A percentile compares a stretch with the other conserved stretches of the same genome.
phyloP scores from a whole-genome alignment of 53 echinoderm and acorn worm species.

The Astropecten irregularis region DNA sequence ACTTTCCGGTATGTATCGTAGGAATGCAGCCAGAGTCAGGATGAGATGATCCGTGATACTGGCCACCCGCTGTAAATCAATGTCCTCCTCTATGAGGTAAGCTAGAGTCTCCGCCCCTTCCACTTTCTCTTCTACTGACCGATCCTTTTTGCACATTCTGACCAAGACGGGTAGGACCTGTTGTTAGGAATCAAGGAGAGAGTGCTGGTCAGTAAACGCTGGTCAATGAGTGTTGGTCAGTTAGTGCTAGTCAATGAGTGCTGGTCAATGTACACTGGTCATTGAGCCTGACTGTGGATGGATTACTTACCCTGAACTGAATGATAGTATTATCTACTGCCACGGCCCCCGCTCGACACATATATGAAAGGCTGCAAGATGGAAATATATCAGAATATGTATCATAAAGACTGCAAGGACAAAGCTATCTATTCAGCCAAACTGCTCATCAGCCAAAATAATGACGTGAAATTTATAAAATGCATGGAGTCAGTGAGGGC shows the following conservation, averaged over 20 bases:
- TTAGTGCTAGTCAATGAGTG: no score
- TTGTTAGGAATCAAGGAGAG: background rate
- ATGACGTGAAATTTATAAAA: no score
- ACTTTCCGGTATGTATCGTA: constrained; percentile 64
- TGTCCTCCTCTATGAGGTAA: constrained; percentile 86
- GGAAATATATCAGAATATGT: no score
- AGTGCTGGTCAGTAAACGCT: no score
- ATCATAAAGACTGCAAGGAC: no score
- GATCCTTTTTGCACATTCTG: constrained; percentile 93
- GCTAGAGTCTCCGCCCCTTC: constrained; percentile 94
- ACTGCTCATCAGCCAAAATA: no score
- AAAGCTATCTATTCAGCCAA: no score
- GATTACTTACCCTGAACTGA: constrained; percentile 82
- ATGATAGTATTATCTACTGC: constrained; percentile 74
- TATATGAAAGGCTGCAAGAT: constrained; percentile 75
- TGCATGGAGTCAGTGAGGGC: no score
- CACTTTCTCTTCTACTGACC: constrained; percentile 79
- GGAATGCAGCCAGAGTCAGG: constrained; percentile 75
- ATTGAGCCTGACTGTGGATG: no score
- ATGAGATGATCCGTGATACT: constrained; percentile 98
- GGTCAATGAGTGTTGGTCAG: no score
- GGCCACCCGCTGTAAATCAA: constrained; percentile 83
- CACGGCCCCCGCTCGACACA: constrained; percentile 88
- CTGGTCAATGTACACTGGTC: no score
- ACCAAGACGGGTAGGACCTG: constrained; percentile 91